Evolutionary conservation across 2,113 vertebrate species (phyloP), one percentile per base, ranked within the genome.

Genomic region (Festucalex cinctus): DNA sequence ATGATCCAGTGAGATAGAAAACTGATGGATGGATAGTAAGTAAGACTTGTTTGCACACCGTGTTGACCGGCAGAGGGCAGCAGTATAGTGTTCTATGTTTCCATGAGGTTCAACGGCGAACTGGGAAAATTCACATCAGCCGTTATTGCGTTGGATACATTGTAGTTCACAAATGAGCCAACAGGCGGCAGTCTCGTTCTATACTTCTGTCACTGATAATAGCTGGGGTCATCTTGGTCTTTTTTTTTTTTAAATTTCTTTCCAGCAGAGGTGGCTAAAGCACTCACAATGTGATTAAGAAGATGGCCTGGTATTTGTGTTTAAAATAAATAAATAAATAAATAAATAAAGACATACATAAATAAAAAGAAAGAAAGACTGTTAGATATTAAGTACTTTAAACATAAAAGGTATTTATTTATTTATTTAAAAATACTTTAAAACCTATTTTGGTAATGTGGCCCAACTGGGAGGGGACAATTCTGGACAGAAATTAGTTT

Each of bases 31-130:
- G 48, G n/a, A 22, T 51, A 20, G 48, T 22, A 54, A 69, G 66
- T 63, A 35, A 63, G 17, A 22, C 71, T 13, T 37, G 9, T 58
- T 74, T 71, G 65, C 64, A 74, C 70, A 75, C 48, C 76, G 70
- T 72, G 37, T 69, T 73, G 70, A 74, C 77, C 86, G 82, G 81
- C 81, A 87, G 88, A 80, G 72, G 17, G 77, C 83, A 88, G 83
- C 67, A 84, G 32, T 24, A 24, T 51, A 26, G 67, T 16, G 66
- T 71, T 73, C 68, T 62, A 1, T 72, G 70, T 63, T 32, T 32
- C 28, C 4, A 32, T 32, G 28, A 32, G 71, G 64, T 51, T 78
- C 72, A 76, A 48, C 53, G 53, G 73, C 19, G 17, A 53, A 67
- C 58, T 46, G 3, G 6, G 22, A 9, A 12, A 51, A 1, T 19